Evolutionary conservation across 2,888 invertebrate genomes (phyloP), one percentile per base, ranked within the genome.

Genomic region (Nomada flava): DNA sequence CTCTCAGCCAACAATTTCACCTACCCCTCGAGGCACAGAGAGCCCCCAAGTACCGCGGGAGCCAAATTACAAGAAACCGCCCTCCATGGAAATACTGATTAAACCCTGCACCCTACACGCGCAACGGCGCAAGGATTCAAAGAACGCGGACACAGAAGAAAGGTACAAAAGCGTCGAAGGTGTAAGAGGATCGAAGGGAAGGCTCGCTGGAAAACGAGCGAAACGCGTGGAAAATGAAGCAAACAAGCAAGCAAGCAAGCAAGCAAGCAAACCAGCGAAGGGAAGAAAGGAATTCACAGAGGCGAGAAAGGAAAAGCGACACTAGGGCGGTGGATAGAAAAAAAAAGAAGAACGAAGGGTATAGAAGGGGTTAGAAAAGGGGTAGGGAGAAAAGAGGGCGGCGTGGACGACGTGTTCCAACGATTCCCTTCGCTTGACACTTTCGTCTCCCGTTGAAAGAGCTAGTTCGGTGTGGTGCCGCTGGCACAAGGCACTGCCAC

Each of bases 351-450:
- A 67, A 62, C 18, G 55, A 57, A 5, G 26, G 42, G 36, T 79
- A 50, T 29, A 36, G 57, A 70, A 42, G 57, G 44, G 52, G 20
- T 59, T 13, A 57, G n/a, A 52, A 36, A 18, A 53, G n/a, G 53
- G 53, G n/a, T 53, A 60, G 63, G 20, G 59, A 62, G 59, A 44
- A 52, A 52, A 26, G 23, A 15, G 13, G 64, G n/a, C 9, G 23
- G 57, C 18, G 52, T 20, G 65, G 53, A 55, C 53, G 76, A 67
- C 74, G 76, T 79, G 81, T 86, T 78, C 73, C 81, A 60, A 77
- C 75, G 87, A 79, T 87, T 83, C 65, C 18, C 81, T 36, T 57
- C 74, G 78, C 75, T 74, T 82, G 85, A 83, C 87, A 87, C 76
- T 87, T 83, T 79, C 82, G 68, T 73, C 36, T 20, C 74, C 62